Base-by-base conservation (phyloP, 2,888 invertebrate genomes). In the Quadriops clusia region DNA sequence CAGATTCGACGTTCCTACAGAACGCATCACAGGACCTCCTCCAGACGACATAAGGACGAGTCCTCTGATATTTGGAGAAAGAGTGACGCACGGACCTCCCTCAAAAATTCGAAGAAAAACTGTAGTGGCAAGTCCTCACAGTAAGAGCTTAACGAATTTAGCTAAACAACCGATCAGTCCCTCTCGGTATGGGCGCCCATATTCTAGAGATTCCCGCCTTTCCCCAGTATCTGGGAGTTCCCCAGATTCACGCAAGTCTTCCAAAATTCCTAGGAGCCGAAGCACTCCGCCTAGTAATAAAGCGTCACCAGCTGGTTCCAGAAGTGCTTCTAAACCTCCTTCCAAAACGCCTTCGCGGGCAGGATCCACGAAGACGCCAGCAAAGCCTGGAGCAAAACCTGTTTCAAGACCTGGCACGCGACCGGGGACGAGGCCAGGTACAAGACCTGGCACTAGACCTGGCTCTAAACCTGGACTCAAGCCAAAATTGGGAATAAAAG, bases 211-310 rank as follows among this genome's bases (percentile, higher is more conserved):
- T n/a, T n/a, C n/a, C n/a, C n/a, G n/a, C n/a, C n/a, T n/a, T n/a
- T 59, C 59, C 13, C 60, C 60, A 16, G 58, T 59, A 16, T 41
- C 44, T 33, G 58, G 60, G 17, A 60, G 60, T 44, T 58, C 57
- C n/a, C 60, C 60, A 20, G 60, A 61, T 32, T 38, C 44, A 15
- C 28, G 33, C 12, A 44, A 51, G 54, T 57, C 59, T 56, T 59
- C 60, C 53, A 46, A 50, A 34, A 57, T 55, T 34, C 54, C 48
- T 5, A 34, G 39, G 17, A 40, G 41, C 24, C 37, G 32, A 15
- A 43, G 47, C 27, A 43, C 43, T 30, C 47, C 47, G 5, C 36
- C 43, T 4, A 45, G 45, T 32, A 42, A 44, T 25, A 40, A 38
- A 34, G 39, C 39, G 6, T 47, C 49, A 17, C 49, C 49, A 11